Evolutionary conservation across 2,797 vertebrate species (phyloP).

Genomic region (Enteromius trimaculatus): DNA sequence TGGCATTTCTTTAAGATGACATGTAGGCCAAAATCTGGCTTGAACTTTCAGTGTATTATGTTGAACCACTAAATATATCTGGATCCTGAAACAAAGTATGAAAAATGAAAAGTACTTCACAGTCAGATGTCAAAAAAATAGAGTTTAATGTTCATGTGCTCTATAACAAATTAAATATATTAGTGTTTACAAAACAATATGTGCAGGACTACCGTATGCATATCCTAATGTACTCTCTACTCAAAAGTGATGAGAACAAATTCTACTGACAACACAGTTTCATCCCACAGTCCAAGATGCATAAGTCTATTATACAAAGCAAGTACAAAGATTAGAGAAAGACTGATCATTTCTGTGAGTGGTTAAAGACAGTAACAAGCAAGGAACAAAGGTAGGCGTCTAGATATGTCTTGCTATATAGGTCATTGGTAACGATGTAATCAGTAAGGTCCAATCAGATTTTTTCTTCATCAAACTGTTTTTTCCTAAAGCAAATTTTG

Average conservation of each 20-base stretch:
- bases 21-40: not conserved
- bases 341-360: slow-evolving; percentile 51
- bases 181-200: slow-evolving; percentile 93
- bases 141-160: slow-evolving; percentile 92
- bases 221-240: slow-evolving; percentile 64
- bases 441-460: slow-evolving; percentile 49
- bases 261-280: slow-evolving; percentile 52
- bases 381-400: slow-evolving; percentile 65
- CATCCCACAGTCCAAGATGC: slow-evolving; percentile 65
- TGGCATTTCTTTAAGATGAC: not conserved
- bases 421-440: slow-evolving; percentile 40
- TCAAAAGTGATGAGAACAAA: slow-evolving; percentile 67
- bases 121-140: slow-evolving; percentile 85
- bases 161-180: slow-evolving; percentile 99
- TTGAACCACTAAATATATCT: not conserved
- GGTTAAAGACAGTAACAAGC: slow-evolving; percentile 70
- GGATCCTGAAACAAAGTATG: not conserved
- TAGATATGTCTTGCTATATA: slow-evolving; percentile 58
- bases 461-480: not conserved
- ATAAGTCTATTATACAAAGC: slow-evolving; percentile 58
- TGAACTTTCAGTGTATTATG: slow-evolving; percentile 18
- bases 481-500: slow-evolving; percentile 19
- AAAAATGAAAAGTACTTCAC: slow-evolving; percentile 67
- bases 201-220: slow-evolving; percentile 82
- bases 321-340: slow-evolving; percentile 54